A percentile compares a stretch with the other conserved stretches of the same genome.
Conservation (phyloP, 2,113 vertebrate species). For the Tachysurus fulvidraco region DNA sequence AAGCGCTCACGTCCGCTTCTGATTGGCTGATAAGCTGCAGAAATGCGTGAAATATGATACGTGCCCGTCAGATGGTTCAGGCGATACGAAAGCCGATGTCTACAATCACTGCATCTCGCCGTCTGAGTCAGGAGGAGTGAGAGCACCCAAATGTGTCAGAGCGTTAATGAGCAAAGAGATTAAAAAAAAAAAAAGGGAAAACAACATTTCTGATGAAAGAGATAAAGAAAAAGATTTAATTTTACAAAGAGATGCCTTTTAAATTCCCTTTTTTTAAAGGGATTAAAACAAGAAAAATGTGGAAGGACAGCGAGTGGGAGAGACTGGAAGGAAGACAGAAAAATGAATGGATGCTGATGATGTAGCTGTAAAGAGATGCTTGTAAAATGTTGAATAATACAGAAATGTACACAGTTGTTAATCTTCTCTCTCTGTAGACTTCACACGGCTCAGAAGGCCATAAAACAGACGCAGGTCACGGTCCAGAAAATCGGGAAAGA, state of each 20-base stretch:
- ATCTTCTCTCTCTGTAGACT: slow-evolving; percentile 75
- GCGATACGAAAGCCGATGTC: slow-evolving; percentile 65
- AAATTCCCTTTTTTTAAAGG: neutral
- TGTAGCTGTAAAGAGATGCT: neutral
- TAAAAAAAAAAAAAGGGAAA: neutral
- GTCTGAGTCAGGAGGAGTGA: slow-evolving; percentile 46
- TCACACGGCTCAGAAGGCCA: slow-evolving; percentile 95
- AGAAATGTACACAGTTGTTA: too few species aligned
- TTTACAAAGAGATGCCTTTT: too few species aligned
- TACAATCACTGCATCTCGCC: slow-evolving; percentile 57
- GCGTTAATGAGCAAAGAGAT: neutral
- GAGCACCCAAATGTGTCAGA: slow-evolving; percentile 6
- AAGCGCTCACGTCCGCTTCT: slow-evolving; percentile 1
- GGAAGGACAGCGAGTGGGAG: too few species aligned
- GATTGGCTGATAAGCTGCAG: slow-evolving; percentile 63
- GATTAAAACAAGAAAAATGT: neutral
- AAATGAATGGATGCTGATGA: neutral
- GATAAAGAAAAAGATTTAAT: neutral
- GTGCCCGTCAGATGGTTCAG: slow-evolving; percentile 66
- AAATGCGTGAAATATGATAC: slow-evolving; percentile 73
- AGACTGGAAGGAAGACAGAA: neutral
- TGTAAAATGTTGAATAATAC: neutral
- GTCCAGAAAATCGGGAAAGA: slow-evolving; percentile 97
- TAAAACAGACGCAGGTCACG: slow-evolving; percentile 98
- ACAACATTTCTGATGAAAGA: neutral